Conservation (phyloP, 2,888 invertebrate genomes). For the Tortricodes alternella region DNA sequence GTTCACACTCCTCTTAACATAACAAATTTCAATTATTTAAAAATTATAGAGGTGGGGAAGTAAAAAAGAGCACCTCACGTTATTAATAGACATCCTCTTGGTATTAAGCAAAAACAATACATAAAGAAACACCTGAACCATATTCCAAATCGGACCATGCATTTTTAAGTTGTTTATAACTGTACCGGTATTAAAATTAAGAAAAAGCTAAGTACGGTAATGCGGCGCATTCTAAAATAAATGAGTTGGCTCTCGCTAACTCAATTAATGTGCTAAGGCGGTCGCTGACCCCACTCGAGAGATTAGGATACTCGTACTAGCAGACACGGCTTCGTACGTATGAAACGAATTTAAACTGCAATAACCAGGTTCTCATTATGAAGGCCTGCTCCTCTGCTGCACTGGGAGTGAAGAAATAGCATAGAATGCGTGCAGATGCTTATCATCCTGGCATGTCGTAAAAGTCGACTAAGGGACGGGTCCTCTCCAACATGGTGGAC, state of each 20-base stretch:
- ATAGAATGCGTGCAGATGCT: no score
- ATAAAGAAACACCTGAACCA: no score
- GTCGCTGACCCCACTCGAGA: conserved; percentile 24
- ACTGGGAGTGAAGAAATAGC: no score
- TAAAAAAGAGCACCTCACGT: no score
- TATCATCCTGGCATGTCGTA: no score
- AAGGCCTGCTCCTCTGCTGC: no score
- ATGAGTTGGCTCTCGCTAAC: conserved; percentile 21
- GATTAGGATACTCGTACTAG: conserved; percentile 16
- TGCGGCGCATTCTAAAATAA: conserved; percentile 17
- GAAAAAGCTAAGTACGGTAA: neutral
- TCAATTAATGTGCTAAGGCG: conserved; percentile 25
- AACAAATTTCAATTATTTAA: no score
- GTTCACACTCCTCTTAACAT: no score
- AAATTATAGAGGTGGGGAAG: no score
- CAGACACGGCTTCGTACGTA: conserved; percentile 18
- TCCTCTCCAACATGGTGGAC: no score
- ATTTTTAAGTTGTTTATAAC: neutral
- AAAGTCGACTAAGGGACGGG: no score
- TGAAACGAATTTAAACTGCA: neutral
- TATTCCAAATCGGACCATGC: neutral
- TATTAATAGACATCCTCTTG: no score
- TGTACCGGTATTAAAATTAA: neutral
- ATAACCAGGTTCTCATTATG: neutral
- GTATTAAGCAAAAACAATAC: neutral